Evolutionary conservation across 1,140 invertebrate genomes (phyloP).

Genomic region (Heliconius melpomene): DNA sequence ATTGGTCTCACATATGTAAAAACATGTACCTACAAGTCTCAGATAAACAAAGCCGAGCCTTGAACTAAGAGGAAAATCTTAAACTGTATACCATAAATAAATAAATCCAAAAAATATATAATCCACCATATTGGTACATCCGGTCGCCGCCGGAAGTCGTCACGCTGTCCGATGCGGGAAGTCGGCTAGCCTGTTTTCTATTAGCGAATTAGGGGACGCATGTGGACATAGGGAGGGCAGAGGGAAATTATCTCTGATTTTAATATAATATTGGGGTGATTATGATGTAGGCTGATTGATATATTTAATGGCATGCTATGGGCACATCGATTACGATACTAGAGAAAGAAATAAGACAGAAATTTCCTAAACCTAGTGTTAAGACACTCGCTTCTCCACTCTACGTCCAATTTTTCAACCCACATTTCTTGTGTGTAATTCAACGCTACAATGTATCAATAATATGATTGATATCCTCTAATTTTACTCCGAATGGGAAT

Average conservation of each 20-base stretch:
- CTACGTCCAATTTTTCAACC: no score
- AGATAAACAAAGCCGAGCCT: no score
- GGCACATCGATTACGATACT: neutral
- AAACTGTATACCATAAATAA: neutral
- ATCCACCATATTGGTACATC: constrained; percentile 52
- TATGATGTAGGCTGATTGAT: constrained; percentile 9
- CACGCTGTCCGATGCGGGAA: constrained; percentile 59
- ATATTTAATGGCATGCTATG: neutral
- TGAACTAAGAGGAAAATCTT: neutral
- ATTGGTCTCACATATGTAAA: no score
- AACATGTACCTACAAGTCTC: neutral
- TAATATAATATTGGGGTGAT: constrained; percentile 50
- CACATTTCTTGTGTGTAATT: no score
- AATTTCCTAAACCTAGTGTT: no score
- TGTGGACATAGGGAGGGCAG: constrained; percentile 44
- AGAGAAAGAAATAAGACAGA: neutral
- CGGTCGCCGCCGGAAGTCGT: constrained; percentile 62
- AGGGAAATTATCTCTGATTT: constrained; percentile 48
- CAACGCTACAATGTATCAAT: no score
- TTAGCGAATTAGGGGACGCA: constrained; percentile 71
- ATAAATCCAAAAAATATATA: constrained; percentile 35
- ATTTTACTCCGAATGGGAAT: no score
- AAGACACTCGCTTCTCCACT: no score
- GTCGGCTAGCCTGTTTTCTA: constrained; percentile 70
- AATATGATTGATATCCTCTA: no score